phyloP scores from a whole-genome alignment of 2,888 invertebrate genomes.

The Glaucopsyche alexis region DNA sequence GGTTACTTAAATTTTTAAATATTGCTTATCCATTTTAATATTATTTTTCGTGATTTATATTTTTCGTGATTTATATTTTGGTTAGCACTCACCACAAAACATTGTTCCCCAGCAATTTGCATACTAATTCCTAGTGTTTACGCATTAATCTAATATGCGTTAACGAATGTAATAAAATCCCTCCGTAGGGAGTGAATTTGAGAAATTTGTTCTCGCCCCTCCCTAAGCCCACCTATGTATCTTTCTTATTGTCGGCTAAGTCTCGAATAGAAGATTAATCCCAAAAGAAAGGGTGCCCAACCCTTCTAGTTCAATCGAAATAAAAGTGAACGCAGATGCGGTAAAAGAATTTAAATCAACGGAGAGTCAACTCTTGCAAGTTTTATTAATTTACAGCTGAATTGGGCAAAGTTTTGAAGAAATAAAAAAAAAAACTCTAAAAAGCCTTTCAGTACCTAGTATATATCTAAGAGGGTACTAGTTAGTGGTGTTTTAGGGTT shows the following conservation, averaged over 20 bases:
- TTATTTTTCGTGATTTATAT: background rate
- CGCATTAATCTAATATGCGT: slow-evolving; percentile 73
- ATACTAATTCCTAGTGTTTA: slow-evolving; percentile 66
- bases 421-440: no score
- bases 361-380: background rate
- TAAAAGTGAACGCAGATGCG: slow-evolving; percentile 36
- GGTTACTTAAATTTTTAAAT: no score
- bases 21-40: no score
- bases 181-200: slow-evolving; percentile 64
- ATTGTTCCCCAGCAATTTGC: slow-evolving; percentile 50
- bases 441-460: no score
- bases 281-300: slow-evolving; percentile 74
- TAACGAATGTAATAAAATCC: slow-evolving; percentile 78
- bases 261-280: slow-evolving; percentile 79
- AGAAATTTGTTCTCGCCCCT: slow-evolving; percentile 75
- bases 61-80: background rate
- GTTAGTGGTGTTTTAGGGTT: no score
- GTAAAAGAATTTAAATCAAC: slow-evolving; percentile 31
- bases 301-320: slow-evolving; percentile 50
- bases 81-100: slow-evolving; percentile 29
- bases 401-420: no score
- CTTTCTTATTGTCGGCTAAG: slow-evolving; percentile 79
- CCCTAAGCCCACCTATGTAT: slow-evolving; percentile 76
- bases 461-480: no score
- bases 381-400: background rate